phyloP scores from a whole-genome alignment of 2,113 vertebrate genomes.

The Mungos mungo region DNA sequence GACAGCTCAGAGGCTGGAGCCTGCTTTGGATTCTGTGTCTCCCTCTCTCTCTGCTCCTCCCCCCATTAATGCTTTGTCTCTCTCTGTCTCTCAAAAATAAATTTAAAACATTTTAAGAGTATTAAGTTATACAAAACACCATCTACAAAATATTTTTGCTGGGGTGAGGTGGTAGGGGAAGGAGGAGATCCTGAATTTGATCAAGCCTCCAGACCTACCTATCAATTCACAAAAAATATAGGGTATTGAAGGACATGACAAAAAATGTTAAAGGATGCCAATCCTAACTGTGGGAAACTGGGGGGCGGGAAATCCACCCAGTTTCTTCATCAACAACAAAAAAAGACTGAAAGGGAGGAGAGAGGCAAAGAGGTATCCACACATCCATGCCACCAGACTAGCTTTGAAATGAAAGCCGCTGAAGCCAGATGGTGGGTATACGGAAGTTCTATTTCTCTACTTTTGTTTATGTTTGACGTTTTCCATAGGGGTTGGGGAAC shows the following conservation, averaged over 20 bases:
- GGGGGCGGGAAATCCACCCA: neutral
- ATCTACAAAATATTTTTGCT: neutral
- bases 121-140: neutral
- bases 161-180: neutral
- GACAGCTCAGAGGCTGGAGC: too few relatives aligned
- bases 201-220: neutral
- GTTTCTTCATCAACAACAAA: neutral
- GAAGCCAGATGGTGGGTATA: neutral
- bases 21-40: too few relatives aligned
- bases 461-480: constrained; percentile 40
- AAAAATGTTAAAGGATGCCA: neutral
- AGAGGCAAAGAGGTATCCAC: neutral
- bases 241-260: neutral
- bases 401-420: neutral
- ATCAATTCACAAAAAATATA: neutral
- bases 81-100: too few relatives aligned
- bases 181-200: neutral
- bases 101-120: neutral
- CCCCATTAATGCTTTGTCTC: too few relatives aligned
- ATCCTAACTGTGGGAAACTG: neutral
- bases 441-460: neutral
- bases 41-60: too few relatives aligned
- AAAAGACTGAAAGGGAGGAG: neutral
- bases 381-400: neutral
- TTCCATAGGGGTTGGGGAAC: neutral